phyloP scores from a whole-genome alignment of 2,113 vertebrate species.

The Gallinago undulata region DNA sequence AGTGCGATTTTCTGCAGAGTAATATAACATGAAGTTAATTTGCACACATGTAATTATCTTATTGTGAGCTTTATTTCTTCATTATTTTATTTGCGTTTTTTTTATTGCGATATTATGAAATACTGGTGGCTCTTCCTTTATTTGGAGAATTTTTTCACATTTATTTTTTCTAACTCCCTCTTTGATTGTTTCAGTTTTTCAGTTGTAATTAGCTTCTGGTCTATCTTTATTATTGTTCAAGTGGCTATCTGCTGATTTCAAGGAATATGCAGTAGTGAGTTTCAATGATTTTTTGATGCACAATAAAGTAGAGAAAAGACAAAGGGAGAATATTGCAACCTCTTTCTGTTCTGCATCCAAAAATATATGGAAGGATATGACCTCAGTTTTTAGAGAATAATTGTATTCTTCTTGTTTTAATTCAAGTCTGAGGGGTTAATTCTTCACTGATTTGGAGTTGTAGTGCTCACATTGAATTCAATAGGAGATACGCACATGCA shows the following conservation, averaged over 20 bases:
- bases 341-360: background rate
- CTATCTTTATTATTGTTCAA: background rate
- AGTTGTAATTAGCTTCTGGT: background rate
- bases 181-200: background rate
- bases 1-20: rapidly evolving
- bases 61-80: rapidly evolving
- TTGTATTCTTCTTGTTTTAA: background rate
- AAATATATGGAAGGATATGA: too few relatives aligned
- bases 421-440: background rate
- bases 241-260: background rate
- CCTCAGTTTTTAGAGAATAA: background rate
- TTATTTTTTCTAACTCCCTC: rapidly evolving
- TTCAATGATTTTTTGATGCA: background rate
- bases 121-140: rapidly evolving
- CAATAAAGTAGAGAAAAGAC: background rate
- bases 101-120: background rate
- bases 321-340: background rate
- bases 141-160: rapidly evolving
- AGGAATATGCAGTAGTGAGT: background rate
- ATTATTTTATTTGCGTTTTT: background rate
- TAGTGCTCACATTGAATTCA: background rate
- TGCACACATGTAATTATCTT: rapidly evolving
- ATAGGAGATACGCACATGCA: background rate
- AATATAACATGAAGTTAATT: rapidly evolving
- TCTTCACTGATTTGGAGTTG: background rate